phyloP scores from a whole-genome alignment of 1,140 invertebrate species.

The Zaprionus vittiger region DNA sequence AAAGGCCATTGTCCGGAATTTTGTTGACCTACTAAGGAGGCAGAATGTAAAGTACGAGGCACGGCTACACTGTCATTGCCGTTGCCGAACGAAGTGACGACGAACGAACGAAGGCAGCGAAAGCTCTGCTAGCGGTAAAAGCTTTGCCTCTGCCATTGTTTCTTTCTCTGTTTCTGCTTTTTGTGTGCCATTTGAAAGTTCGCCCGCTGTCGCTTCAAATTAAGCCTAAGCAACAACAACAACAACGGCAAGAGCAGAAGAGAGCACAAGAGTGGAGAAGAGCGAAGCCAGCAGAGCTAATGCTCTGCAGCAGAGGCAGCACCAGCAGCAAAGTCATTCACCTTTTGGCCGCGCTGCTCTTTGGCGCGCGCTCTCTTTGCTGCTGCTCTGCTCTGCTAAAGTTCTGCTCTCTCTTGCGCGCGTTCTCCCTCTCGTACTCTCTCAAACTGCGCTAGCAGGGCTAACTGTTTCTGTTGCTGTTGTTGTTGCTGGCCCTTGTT shows the following conservation, averaged over 20 bases:
- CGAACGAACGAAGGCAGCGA: constrained; percentile 19
- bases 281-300: constrained; percentile 35
- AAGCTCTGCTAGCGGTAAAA: constrained; percentile 33
- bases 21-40: constrained; percentile 84
- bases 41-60: constrained; percentile 78
- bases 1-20: constrained; percentile 84
- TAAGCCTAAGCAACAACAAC: constrained; percentile 35
- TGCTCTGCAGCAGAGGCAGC: constrained; percentile 49
- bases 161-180: constrained; percentile 14
- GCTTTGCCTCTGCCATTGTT: constrained; percentile 29
- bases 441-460: constrained; percentile 33
- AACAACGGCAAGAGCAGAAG: constrained; percentile 7
- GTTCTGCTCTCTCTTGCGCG: constrained; percentile 25
- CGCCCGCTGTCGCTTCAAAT: constrained; percentile 36
- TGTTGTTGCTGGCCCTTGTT: constrained; percentile 31
- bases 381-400: constrained; percentile 12
- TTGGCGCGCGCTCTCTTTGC: constrained; percentile 8
- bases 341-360: constrained; percentile 58
- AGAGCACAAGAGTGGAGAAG: constrained; percentile 5
- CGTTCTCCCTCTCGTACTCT: not conserved
- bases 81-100: constrained; percentile 53
- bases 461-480: not conserved
- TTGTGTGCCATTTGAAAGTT: constrained; percentile 52
- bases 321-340: constrained; percentile 63
- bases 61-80: constrained; percentile 82